Base-by-base conservation (phyloP, 2,113 vertebrate genomes). In the Amia ocellicauda region DNA sequence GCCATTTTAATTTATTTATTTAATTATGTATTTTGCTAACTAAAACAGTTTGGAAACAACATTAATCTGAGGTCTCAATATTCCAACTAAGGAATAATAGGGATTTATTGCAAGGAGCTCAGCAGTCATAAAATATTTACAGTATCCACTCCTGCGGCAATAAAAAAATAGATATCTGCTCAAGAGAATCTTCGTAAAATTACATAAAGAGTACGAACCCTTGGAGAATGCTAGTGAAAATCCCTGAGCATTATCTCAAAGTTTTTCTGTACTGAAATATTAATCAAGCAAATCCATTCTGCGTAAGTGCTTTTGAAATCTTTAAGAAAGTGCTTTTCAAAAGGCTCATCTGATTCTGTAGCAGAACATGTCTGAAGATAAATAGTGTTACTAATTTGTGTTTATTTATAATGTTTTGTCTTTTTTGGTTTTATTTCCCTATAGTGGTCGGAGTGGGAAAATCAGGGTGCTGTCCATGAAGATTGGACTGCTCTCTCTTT, bases 391-490 rank as follows among this genome's bases (percentile, higher is more conserved):
- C 4, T 17, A 0, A 47, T 47, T 47, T 47, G 45, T 16, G n/a
- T 22, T 54, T 54, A 19, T 23, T n/a, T n/a, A n/a, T n/a, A n/a
- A n/a, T 54, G 22, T 54, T 23, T n/a, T n/a, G n/a, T n/a, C n/a
- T n/a, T n/a, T n/a, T n/a, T n/a, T n/a, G n/a, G 3, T 24, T 23
- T 22, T 31, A 24, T 53, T 60, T 73, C 5, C 9, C 27, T 4
- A 40, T 72, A 98, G 95, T 29, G 95, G 94, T 58, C 94, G 95
- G 65, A 96, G 91, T 69, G 97, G 97, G 69, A 99, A 96, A 86
- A 94, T 98, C 63, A 87, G 97, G 24, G 92, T 94, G 57, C 89
- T 97, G 67, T 98, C 96, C 68, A 86, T 96, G 88, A 98, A 97
- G 87, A 97, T 98, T 52, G 95, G 95, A 42, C 78, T 98, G 74